Base-by-base conservation (phyloP, 1,140 invertebrate species). In the Caenorhabditis remanei region DNA sequence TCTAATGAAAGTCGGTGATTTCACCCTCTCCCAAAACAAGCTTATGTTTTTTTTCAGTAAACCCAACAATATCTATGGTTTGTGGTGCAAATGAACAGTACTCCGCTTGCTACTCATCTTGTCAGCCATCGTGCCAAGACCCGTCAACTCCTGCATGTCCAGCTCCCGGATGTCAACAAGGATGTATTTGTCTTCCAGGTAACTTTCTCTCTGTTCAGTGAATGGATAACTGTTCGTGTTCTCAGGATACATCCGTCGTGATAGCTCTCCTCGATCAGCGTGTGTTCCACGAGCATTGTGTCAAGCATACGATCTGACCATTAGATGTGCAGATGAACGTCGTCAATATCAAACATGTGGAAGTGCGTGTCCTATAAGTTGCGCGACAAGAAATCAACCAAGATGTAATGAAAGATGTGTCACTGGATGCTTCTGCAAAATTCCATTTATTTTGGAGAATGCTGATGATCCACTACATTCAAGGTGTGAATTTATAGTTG, bases 111-210 rank as follows among this genome's bases (percentile, higher is more conserved):
- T 75, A 56, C 43, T 85, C 87, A 5, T 56, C 87, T 40, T 88
- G 87, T 53, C 83, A 88, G 46, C 61, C 83, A 16, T 88, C 84
- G 24, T 88, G 87, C 55, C 56, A 61, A 48, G 87, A 88, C 71
- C 83, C 84, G 11, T 53, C 65, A 24, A 84, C 67, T 4, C 83
- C 84, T 1, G 53, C 87, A 13, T 88, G 87, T 41, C 87, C 87
- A 14, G 50, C 87, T 40, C 83, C 84, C 14, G 55, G 58, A 21
- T 88, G 87, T 41, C 67, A 82, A 48, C 83, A 65, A 24, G 87
- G 87, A 40, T 88, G 87, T 67, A 85, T 87, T 48, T 88, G 87
- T 32, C 40, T 63, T 14, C 87, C 87, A 65, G 87, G 87, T 87
- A 84, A 56, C 2, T 43, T 21, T 71, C n/a, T 8, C 7, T 32